Evolutionary conservation across 2,888 invertebrate genomes (phyloP).

Genomic region (Orthonevra nobilis): DNA sequence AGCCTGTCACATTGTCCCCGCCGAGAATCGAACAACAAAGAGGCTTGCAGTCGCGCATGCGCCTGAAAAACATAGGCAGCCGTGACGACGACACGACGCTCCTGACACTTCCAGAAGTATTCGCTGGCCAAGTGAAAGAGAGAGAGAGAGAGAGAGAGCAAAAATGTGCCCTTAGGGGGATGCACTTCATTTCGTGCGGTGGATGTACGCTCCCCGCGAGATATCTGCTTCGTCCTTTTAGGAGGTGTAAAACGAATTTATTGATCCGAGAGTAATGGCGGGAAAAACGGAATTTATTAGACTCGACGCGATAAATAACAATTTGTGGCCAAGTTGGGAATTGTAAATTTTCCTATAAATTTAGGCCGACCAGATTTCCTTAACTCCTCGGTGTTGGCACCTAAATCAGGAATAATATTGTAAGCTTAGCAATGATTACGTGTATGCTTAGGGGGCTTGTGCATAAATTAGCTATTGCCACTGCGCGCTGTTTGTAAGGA

Average conservation of each 20-base stretch:
- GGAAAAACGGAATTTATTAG: slow-evolving; percentile 67
- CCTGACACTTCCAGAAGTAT: slow-evolving; percentile 57
- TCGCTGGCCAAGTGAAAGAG: not conserved
- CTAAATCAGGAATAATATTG: slow-evolving; percentile 63
- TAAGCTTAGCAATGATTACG: slow-evolving; percentile 66
- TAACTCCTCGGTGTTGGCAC: slow-evolving; percentile 7
- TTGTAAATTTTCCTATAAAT: slow-evolving; percentile 67
- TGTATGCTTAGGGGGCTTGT: slow-evolving; percentile 53
- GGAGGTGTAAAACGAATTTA: slow-evolving; percentile 70
- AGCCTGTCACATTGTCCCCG: slow-evolving; percentile 68
- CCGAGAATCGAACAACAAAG: slow-evolving; percentile 65
- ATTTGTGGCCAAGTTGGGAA: slow-evolving; percentile 66
- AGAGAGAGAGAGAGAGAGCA: not conserved
- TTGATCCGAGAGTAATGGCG: slow-evolving; percentile 68
- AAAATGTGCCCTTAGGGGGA: slow-evolving; percentile 24
- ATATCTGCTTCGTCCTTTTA: slow-evolving; percentile 24
- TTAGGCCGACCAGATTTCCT: slow-evolving; percentile 21
- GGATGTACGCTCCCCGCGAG: not conserved
- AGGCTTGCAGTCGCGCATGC: slow-evolving; percentile 34
- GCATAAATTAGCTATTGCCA: slow-evolving; percentile 62
- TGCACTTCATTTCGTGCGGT: not conserved
- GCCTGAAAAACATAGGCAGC: slow-evolving; percentile 10
- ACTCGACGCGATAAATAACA: slow-evolving; percentile 66
- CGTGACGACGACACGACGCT: slow-evolving; percentile 41
- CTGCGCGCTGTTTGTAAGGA: slow-evolving; percentile 33